A percentile compares a stretch with the other conserved stretches of the same genome.
phyloP scores from a whole-genome alignment of 2,113 vertebrate species.

The Trinectes maculatus region DNA sequence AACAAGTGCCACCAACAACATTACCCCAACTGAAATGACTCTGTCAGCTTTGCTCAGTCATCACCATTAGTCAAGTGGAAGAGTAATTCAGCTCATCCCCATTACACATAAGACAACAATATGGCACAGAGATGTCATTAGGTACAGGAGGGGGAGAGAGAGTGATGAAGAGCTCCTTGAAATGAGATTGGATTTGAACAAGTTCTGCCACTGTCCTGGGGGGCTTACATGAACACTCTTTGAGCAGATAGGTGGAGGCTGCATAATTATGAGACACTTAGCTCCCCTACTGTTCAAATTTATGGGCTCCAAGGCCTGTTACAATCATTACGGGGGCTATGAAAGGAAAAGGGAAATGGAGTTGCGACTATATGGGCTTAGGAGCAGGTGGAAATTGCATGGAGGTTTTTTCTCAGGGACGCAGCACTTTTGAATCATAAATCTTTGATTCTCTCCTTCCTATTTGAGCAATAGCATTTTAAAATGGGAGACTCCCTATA shows the following conservation, averaged over 20 bases:
- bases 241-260: slow-evolving; percentile 62
- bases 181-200: slow-evolving; percentile 77
- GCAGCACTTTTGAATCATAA: slow-evolving; percentile 72
- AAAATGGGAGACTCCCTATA: slow-evolving; percentile 52
- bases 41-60: slow-evolving; percentile 56
- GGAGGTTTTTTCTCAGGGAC: slow-evolving; percentile 57
- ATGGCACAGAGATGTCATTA: slow-evolving; percentile 54
- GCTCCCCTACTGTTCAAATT: slow-evolving; percentile 71
- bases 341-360: slow-evolving; percentile 63
- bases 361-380: slow-evolving; percentile 51
- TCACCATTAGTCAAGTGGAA: slow-evolving; percentile 67
- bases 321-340: slow-evolving; percentile 72
- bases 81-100: slow-evolving; percentile 68
- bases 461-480: slow-evolving; percentile 67
- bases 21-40: slow-evolving; percentile 50
- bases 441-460: slow-evolving; percentile 69
- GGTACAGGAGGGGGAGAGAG: slow-evolving; percentile 28
- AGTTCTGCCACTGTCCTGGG: slow-evolving; percentile 60
- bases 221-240: slow-evolving; percentile 54
- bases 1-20: slow-evolving; percentile 36
- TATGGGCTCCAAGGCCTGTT: slow-evolving; percentile 71
- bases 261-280: slow-evolving; percentile 76
- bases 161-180: slow-evolving; percentile 68
- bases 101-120: slow-evolving; percentile 72
- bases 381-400: slow-evolving; percentile 58